Percentiles rank a stretch among this genome's conserved stretches.
Conservation (phyloP, 2,888 invertebrate genomes). For the Cantharis rustica region DNA sequence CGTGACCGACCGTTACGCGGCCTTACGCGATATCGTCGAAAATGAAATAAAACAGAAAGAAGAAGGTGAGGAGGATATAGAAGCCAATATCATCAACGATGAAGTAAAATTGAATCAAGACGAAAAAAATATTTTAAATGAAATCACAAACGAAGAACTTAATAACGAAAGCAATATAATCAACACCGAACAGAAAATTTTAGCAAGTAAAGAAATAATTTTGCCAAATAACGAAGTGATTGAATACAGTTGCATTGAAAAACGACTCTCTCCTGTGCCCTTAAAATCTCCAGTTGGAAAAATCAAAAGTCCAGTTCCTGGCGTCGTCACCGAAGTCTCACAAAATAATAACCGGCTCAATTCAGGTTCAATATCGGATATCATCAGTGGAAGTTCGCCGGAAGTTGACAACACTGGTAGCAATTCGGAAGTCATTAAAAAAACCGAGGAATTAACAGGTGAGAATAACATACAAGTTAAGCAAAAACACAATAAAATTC, state of each 20-base stretch:
- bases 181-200: slow-evolving; percentile 39
- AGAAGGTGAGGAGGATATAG: slow-evolving; percentile 44
- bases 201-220: slow-evolving; percentile 32
- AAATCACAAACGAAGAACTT: slow-evolving; percentile 27
- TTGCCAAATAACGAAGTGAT: slow-evolving; percentile 32
- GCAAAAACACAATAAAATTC: too few relatives aligned
- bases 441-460: slow-evolving; percentile 52
- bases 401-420: slow-evolving; percentile 61
- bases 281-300: slow-evolving; percentile 40
- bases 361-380: slow-evolving; percentile 68
- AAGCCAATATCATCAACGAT: slow-evolving; percentile 52
- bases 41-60: slow-evolving; percentile 53
- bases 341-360: slow-evolving; percentile 54
- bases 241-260: slow-evolving; percentile 29
- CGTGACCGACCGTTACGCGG: slow-evolving; percentile 73
- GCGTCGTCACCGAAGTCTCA: slow-evolving; percentile 49
- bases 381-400: slow-evolving; percentile 67
- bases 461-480: slow-evolving; percentile 17
- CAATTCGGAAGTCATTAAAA: slow-evolving; percentile 50
- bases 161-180: slow-evolving; percentile 39
- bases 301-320: slow-evolving; percentile 56
- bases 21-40: slow-evolving; percentile 76
- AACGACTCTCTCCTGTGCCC: slow-evolving; percentile 30
- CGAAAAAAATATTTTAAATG: slow-evolving; percentile 37
- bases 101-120: slow-evolving; percentile 37